Evolutionary conservation across 2,888 invertebrate genomes (phyloP).

Genomic region (Acronicta psi): DNA sequence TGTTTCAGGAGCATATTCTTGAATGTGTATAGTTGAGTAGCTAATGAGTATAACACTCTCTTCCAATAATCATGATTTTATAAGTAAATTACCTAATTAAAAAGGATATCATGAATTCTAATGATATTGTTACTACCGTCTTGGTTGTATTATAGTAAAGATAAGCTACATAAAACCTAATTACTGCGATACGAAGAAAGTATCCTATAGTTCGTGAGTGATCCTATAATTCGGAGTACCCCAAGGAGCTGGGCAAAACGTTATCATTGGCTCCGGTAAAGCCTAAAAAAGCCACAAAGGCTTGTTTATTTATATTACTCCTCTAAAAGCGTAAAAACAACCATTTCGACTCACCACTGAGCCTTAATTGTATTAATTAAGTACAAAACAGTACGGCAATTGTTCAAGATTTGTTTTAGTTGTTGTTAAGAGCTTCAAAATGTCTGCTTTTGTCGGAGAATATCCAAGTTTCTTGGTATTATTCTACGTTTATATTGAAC

Average conservation of each 20-base stretch:
- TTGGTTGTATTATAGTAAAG: neutral
- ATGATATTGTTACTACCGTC: no score
- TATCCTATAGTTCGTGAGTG: conserved; percentile 8
- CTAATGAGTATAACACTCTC: no score
- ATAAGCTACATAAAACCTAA: neutral
- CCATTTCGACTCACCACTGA: conserved; percentile 11
- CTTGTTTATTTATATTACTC: neutral
- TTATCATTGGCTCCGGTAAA: conserved; percentile 24
- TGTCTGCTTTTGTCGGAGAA: conserved; percentile 19
- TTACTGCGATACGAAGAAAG: conserved; percentile 6
- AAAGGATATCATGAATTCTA: no score
- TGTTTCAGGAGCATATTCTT: no score
- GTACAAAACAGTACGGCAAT: conserved; percentile 19
- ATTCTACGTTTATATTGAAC: neutral
- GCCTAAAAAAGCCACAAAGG: conserved; percentile 8
- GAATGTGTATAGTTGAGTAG: no score
- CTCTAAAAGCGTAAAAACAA: neutral
- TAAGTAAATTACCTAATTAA: no score
- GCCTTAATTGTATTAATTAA: conserved; percentile 35
- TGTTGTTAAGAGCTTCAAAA: conserved; percentile 16
- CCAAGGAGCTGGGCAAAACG: conserved; percentile 8
- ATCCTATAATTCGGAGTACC: conserved; percentile 13
- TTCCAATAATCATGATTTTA: no score
- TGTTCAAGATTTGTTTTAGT: conserved; percentile 26
- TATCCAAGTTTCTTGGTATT: conserved; percentile 5